Conservation (phyloP, 2,888 invertebrate species). For the Malachius bipustulatus region DNA sequence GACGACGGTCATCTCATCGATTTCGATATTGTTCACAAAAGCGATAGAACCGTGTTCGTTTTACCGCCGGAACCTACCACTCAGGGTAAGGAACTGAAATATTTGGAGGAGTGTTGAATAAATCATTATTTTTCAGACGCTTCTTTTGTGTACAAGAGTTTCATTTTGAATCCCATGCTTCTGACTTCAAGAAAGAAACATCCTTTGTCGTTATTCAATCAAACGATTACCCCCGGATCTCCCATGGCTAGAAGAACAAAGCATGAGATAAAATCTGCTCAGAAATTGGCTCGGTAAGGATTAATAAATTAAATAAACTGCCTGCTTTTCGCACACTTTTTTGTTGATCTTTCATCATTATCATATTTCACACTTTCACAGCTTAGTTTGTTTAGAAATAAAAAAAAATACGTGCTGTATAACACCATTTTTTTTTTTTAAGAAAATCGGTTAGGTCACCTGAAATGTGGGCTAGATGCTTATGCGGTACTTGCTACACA, state of each 20-base stretch:
- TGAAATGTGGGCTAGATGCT: slow-evolving; percentile 84
- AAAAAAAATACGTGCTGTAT: too few species aligned
- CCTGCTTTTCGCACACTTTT: not conserved
- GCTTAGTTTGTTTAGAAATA: not conserved
- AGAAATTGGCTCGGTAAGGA: slow-evolving; percentile 57
- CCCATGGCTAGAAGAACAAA: slow-evolving; percentile 90
- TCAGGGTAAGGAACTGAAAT: slow-evolving; percentile 23
- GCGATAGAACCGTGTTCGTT: slow-evolving; percentile 89
- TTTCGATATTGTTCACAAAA: slow-evolving; percentile 63
- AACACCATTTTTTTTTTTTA: slow-evolving; percentile 13
- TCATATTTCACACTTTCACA: slow-evolving; percentile 6
- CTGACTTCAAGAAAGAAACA: slow-evolving; percentile 34
- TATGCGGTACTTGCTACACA: slow-evolving; percentile 80
- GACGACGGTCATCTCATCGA: slow-evolving; percentile 61
- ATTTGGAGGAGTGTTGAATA: slow-evolving; percentile 7
- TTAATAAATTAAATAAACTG: not conserved
- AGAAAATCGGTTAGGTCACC: slow-evolving; percentile 43
- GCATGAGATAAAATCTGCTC: slow-evolving; percentile 88
- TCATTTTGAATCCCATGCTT: slow-evolving; percentile 50
- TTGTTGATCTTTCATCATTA: too few species aligned
- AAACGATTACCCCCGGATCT: slow-evolving; percentile 54
- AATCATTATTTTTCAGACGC: not conserved
- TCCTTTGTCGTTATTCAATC: slow-evolving; percentile 30
- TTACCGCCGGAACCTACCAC: slow-evolving; percentile 75
- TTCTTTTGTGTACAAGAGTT: slow-evolving; percentile 42